These are phyloP conservation scores for Serinus canaria DNA, from an alignment of 2,113 vertebrate species.

Conservation along the genomic window DNA sequence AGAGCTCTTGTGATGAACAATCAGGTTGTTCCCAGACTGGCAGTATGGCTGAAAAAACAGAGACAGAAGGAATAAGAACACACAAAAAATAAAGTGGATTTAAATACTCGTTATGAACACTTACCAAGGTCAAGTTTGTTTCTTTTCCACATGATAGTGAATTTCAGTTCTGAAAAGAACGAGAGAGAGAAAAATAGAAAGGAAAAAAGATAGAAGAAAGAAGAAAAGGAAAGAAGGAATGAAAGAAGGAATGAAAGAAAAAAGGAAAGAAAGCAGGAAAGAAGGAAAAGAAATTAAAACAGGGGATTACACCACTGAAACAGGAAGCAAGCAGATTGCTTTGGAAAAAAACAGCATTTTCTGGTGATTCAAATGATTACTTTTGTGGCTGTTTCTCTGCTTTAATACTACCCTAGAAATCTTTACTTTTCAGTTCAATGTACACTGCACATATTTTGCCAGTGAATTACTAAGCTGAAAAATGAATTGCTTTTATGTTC, in stretches of 20 bases:
- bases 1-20: neutral
- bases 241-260: no score
- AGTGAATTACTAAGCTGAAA: neutral
- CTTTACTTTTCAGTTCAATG: neutral
- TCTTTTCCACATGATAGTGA: neutral
- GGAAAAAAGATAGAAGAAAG: neutral
- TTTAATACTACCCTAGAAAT: neutral
- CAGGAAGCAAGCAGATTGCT: neutral
- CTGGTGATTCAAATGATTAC: neutral
- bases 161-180: neutral
- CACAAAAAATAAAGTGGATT: neutral
- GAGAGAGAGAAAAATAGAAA: no score
- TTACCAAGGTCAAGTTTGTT: neutral
- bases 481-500: neutral
- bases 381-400: neutral
- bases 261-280: neutral
- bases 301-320: neutral
- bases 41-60: neutral
- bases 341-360: neutral
- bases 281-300: neutral
- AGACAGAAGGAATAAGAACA: neutral
- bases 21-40: neutral
- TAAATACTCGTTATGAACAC: neutral
- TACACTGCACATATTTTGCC: neutral
- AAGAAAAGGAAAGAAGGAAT: no score